Evolutionary conservation across 2,797 vertebrate genomes (phyloP).

Genomic region (Crax fasciolata): DNA sequence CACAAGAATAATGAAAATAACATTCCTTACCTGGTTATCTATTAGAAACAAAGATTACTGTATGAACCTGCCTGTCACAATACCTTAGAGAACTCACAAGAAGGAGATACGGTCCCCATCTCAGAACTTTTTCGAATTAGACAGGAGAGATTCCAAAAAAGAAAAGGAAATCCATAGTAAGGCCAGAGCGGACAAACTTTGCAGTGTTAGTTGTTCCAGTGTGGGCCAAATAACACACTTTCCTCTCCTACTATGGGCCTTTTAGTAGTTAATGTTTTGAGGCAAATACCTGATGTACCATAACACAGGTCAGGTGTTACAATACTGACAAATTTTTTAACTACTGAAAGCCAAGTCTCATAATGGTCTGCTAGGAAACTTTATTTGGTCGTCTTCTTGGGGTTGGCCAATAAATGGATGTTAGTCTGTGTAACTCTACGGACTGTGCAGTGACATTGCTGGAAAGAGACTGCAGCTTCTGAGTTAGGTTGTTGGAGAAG

Average conservation of each 20-base stretch:
- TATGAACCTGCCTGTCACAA: not conserved
- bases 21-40: not conserved
- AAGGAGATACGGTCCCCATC: not conserved
- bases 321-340: not conserved
- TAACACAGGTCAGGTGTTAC: not conserved
- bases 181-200: not conserved
- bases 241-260: not conserved
- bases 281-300: not conserved
- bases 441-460: rapidly evolving
- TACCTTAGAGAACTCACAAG: not conserved
- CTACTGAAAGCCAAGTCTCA: not conserved
- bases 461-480: not conserved
- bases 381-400: not conserved
- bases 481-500: not conserved
- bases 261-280: not conserved
- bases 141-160: not conserved
- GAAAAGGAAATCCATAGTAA: not conserved
- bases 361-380: not conserved
- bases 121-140: not conserved
- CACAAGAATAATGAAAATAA: not conserved
- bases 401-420: not conserved
- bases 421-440: not conserved
- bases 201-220: not conserved
- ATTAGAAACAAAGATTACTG: not conserved
- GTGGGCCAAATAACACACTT: not conserved